A percentile compares a stretch with the other conserved stretches of the same genome.
Conservation (phyloP, 2,888 invertebrate genomes). For the Drosophila vallismaia region DNA sequence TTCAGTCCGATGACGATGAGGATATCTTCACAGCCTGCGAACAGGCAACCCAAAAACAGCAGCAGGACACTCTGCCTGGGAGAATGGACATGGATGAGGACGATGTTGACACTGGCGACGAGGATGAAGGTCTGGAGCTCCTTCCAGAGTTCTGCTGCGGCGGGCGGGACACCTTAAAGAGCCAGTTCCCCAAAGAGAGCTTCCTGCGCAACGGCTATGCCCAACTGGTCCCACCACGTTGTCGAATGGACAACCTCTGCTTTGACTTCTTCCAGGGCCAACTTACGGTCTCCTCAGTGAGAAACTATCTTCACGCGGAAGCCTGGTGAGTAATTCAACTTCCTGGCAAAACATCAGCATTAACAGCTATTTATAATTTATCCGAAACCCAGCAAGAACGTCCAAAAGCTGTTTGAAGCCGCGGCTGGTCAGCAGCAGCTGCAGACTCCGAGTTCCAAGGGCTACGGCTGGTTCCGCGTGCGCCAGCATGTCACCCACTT, state of each 20-base stretch:
- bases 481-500: constrained; percentile 78
- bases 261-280: constrained; percentile 70
- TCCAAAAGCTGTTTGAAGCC: constrained; percentile 76
- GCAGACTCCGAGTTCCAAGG: constrained; percentile 23
- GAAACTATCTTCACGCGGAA: constrained; percentile 69
- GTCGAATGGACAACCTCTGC: constrained; percentile 46
- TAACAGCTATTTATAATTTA: neutral
- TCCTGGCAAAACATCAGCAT: neutral
- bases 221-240: constrained; percentile 36
- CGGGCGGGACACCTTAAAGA: constrained; percentile 75
- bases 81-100: constrained; percentile 6
- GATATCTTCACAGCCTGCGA: constrained; percentile 77
- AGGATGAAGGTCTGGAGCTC: constrained; percentile 37
- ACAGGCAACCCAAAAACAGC: constrained; percentile 68
- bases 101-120: constrained; percentile 12
- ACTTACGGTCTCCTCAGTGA: constrained; percentile 55
- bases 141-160: constrained; percentile 81
- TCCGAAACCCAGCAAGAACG: constrained; percentile 66
- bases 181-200: constrained; percentile 66
- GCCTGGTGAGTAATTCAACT: constrained; percentile 69
- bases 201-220: constrained; percentile 77
- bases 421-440: constrained; percentile 56
- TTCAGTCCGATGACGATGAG: constrained; percentile 83
- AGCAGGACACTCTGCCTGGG: constrained; percentile 7
- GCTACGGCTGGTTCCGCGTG: constrained; percentile 57